Conservation (phyloP, 1,140 invertebrate genomes). For the Anoplolepis gracilipes region DNA sequence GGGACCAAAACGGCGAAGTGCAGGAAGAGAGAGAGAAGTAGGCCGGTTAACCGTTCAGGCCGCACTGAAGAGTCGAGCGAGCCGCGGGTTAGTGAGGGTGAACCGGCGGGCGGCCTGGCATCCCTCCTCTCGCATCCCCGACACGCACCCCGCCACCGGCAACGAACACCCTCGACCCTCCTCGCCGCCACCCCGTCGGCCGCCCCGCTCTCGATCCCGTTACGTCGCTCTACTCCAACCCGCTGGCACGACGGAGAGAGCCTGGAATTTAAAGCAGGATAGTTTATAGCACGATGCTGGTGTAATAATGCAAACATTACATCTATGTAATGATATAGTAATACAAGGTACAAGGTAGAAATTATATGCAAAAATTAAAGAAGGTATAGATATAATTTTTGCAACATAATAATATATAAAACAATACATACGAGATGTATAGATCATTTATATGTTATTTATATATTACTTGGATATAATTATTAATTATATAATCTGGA, state of each 20-base stretch:
- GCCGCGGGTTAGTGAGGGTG: slow-evolving; percentile 78
- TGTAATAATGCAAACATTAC: not conserved
- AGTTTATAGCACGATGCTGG: not conserved
- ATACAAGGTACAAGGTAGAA: no score
- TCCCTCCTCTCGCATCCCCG: slow-evolving; percentile 70
- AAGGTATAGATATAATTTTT: no score
- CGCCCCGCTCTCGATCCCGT: slow-evolving; percentile 23
- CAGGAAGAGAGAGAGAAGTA: slow-evolving; percentile 75
- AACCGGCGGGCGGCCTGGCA: slow-evolving; percentile 73
- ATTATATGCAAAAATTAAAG: no score
- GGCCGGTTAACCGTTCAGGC: slow-evolving; percentile 84
- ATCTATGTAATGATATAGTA: no score
- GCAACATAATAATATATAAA: not conserved
- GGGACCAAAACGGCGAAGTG: slow-evolving; percentile 31
- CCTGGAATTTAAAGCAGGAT: slow-evolving; percentile 2
- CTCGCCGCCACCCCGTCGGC: slow-evolving; percentile 58
- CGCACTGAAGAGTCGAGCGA: slow-evolving; percentile 81
- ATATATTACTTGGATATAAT: no score
- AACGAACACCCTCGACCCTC: slow-evolving; percentile 63
- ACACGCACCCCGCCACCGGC: slow-evolving; percentile 63
- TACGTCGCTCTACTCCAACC: not conserved
- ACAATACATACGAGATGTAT: not conserved
- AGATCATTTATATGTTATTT: not conserved
- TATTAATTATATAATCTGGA: no score
- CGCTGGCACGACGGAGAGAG: not conserved